These are phyloP conservation scores for Macrobrachium nipponense DNA, from an alignment of 1,140 invertebrate genomes.

Conservation along the genomic window DNA sequence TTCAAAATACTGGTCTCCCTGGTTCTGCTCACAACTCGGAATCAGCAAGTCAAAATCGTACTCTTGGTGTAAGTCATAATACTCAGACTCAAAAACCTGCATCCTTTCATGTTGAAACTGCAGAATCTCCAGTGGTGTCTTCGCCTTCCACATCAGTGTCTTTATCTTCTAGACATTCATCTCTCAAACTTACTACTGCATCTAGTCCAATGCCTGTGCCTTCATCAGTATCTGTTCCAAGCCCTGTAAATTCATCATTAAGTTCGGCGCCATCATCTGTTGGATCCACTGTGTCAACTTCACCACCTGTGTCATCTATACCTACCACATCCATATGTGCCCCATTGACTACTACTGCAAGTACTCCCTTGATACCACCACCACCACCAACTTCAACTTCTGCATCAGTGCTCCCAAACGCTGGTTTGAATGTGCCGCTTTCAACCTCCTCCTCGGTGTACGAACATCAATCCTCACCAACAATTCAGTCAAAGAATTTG, in stretches of 20 bases:
- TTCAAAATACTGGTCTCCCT: too few species aligned
- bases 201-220: constrained; percentile 1
- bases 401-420: neutral
- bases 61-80: too few species aligned
- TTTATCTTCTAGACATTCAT: neutral
- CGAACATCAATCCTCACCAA: neutral
- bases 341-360: neutral
- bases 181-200: neutral
- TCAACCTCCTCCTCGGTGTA: neutral
- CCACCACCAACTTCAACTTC: neutral
- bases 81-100: too few species aligned
- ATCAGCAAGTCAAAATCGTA: too few species aligned
- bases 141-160: constrained; percentile 6
- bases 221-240: constrained; percentile 17
- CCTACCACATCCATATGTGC: constrained; percentile 4
- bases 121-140: too few species aligned
- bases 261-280: neutral
- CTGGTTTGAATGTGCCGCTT: neutral
- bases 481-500: neutral
- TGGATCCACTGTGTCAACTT: neutral
- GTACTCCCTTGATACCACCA: neutral
- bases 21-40: too few species aligned
- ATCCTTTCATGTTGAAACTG: too few species aligned
- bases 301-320: neutral
- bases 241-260: neutral